phyloP scores from a whole-genome alignment of 2,113 vertebrate species.

The Aegotheles bennettii region DNA sequence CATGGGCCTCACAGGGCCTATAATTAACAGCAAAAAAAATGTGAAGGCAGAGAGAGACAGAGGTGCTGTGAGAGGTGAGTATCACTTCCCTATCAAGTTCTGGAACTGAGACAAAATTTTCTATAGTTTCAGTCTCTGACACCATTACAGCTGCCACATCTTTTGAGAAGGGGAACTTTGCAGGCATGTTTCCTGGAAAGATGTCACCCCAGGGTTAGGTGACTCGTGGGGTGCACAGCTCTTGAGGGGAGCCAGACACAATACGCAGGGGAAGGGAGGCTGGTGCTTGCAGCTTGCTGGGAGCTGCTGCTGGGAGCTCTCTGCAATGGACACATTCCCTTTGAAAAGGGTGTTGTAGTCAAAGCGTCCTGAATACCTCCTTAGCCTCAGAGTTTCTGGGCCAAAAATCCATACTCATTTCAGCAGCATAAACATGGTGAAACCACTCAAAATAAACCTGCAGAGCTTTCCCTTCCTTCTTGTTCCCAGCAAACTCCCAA shows the following conservation, averaged over 20 bases:
- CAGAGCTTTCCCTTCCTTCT: background rate
- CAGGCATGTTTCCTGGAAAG: background rate
- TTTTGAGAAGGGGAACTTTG: background rate
- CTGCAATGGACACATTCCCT: background rate
- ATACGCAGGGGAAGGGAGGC: background rate
- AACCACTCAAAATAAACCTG: background rate
- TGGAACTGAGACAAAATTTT: background rate
- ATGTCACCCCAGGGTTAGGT: no score
- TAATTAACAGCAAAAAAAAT: background rate
- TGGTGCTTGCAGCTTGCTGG: fast-evolving
- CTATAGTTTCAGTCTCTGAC: background rate
- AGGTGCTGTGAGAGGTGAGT: background rate
- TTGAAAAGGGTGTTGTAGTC: background rate
- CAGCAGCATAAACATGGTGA: background rate
- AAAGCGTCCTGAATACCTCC: background rate
- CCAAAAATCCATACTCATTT: background rate
- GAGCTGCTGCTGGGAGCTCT: background rate
- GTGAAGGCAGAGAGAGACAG: background rate
- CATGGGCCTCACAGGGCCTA: background rate
- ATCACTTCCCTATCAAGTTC: background rate
- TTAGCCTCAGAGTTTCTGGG: background rate
- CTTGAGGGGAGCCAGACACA: fast-evolving
- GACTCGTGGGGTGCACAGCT: no score
- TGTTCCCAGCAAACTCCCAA: background rate
- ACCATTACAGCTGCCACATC: fast-evolving